Conservation (phyloP, 2,113 vertebrate genomes). For the Promerops cafer region DNA sequence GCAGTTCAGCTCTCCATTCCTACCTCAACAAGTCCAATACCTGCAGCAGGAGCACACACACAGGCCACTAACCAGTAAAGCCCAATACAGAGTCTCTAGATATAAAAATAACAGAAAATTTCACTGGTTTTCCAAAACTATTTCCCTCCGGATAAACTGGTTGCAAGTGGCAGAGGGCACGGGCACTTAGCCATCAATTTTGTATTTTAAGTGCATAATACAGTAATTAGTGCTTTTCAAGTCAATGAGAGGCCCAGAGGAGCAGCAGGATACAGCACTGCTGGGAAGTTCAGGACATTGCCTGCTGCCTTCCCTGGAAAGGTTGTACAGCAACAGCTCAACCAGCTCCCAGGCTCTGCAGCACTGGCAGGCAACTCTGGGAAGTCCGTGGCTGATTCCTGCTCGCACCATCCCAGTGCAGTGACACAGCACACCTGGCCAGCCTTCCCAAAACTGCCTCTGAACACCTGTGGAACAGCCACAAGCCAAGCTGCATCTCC, state of each 20-base stretch:
- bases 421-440: neutral
- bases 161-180: neutral
- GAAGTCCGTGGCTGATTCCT: rapidly evolving
- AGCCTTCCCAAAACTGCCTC: neutral
- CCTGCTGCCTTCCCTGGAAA: neutral
- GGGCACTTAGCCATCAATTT: neutral
- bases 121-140: neutral
- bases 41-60: neutral
- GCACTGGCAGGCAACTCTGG: neutral
- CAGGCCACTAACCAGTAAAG: neutral
- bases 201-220: neutral
- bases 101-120: neutral
- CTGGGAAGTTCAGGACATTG: neutral
- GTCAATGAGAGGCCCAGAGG: neutral
- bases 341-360: neutral
- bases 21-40: neutral
- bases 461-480: rapidly evolving
- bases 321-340: neutral
- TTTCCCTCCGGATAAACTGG: neutral
- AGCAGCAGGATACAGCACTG: neutral
- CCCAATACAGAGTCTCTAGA: neutral
- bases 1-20: neutral
- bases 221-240: neutral
- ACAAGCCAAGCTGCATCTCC: neutral
- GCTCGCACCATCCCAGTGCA: neutral